phyloP scores from a whole-genome alignment of 2,797 vertebrate genomes.

The Acrocephalus scirpaceus region DNA sequence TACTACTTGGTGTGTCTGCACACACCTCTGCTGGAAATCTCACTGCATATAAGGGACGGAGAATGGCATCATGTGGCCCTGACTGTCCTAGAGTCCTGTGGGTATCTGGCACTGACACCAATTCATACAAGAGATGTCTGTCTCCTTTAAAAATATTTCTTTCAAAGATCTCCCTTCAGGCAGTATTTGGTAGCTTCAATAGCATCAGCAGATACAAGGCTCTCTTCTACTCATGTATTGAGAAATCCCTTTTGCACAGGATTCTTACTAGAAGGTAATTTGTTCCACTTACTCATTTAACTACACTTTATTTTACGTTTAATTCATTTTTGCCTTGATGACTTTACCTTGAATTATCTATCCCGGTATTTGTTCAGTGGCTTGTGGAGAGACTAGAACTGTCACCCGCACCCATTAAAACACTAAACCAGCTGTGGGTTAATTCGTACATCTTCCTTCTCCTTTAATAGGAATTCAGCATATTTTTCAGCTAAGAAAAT shows the following conservation, averaged over 20 bases:
- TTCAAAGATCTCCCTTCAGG: neutral
- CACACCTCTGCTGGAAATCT: neutral
- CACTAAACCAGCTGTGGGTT: neutral
- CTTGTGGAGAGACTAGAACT: neutral
- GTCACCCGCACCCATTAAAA: neutral
- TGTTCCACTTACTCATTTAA: neutral
- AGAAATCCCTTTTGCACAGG: neutral
- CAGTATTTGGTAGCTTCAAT: neutral
- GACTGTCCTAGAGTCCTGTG: neutral
- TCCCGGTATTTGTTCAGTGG: neutral
- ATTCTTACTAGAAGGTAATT: neutral
- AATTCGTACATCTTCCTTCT: neutral
- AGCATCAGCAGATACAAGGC: neutral
- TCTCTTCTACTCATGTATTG: neutral
- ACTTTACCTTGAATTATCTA: neutral
- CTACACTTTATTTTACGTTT: neutral
- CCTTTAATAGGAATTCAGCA: neutral
- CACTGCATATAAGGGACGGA: neutral
- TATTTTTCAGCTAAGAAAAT: neutral
- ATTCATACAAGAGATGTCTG: neutral
- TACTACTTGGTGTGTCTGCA: neutral
- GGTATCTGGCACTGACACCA: neutral
- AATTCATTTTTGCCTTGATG: neutral
- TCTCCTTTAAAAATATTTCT: neutral
- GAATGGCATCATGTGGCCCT: neutral